phyloP scores from a whole-genome alignment of 1,140 invertebrate species.

The Ephestia elutella region DNA sequence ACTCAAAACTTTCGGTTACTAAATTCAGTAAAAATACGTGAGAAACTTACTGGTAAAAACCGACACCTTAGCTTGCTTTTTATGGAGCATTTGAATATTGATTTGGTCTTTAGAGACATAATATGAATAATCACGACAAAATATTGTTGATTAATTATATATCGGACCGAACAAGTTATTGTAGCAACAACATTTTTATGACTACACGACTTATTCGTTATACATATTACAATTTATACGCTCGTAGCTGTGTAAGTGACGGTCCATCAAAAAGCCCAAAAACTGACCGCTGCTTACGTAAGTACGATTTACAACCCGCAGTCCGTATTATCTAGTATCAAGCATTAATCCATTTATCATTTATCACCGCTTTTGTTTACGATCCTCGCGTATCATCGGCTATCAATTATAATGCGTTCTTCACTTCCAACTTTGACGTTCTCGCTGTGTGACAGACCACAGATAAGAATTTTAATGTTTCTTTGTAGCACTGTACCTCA shows the following conservation, averaged over 20 bases:
- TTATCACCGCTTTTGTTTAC: slow-evolving; percentile 73
- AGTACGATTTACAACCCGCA: slow-evolving; percentile 65
- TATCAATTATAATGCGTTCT: slow-evolving; percentile 72
- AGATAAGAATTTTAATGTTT: slow-evolving; percentile 73
- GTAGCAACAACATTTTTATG: no score
- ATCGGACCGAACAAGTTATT: no score
- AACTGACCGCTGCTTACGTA: slow-evolving; percentile 53
- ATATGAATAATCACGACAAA: no score
- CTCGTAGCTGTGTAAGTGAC: slow-evolving; percentile 17
- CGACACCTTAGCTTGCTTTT: no score
- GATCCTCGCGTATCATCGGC: slow-evolving; percentile 70
- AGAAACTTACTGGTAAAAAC: no score
- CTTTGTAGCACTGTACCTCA: slow-evolving; percentile 53
- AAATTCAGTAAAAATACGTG: no score
- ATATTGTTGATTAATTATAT: no score
- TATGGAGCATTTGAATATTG: no score
- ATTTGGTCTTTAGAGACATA: no score
- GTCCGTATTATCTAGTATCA: slow-evolving; percentile 66
- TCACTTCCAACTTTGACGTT: slow-evolving; percentile 73
- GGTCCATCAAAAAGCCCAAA: slow-evolving; percentile 21
- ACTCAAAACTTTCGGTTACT: no score
- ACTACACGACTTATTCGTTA: no score
- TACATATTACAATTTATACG: no score
- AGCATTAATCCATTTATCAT: slow-evolving; percentile 72
- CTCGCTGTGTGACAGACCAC: slow-evolving; percentile 68